Evolutionary conservation across 2,113 vertebrate species (phyloP), one percentile per base, ranked within the genome.

Genomic region (Pica pica): DNA sequence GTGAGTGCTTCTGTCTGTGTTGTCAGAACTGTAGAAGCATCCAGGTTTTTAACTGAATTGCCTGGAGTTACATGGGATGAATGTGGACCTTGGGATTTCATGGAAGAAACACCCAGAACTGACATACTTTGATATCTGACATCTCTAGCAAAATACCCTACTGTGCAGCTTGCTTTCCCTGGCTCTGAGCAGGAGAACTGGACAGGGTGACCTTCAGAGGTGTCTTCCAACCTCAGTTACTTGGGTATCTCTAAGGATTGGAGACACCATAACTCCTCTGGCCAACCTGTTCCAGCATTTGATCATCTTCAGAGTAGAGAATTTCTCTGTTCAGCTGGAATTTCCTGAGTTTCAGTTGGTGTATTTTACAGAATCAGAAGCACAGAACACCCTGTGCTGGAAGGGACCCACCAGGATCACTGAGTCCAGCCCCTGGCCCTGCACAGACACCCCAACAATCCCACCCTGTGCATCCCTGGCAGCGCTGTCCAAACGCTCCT

Each of bases 401-500:
- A 50, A 57, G 31, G 13, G 31, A 50, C 10, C 5, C 7, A 6
- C 12, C 0, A 0, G 15, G 33, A 65, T 4, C 12, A 65, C 8
- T 0, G 0, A 31, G 13, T 35, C 35, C 9, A 27, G 3, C 2
- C 5, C 2, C 31, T 55, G 35, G 1, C 9, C 30, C 35, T 73
- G 31, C 35, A 0, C 17, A 16, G 50, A 37, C 50, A n/a, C 11
- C 6, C 35, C 42, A 56, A 7, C 26, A 42, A 13, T 13, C 42
- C 57, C 57, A 41, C 1, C 24, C 42, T 55, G 41, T 1, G 12
- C 49, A 55, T 14, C 64, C 30, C 41, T 42, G 28, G 1, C 3
- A 41, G 8, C 1, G 0, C 2, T 80, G 49, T 2, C 57, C 67
- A 64, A 50, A 35, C 0, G 0, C 17, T 12, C 37, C 83, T 59